Percentiles rank a stretch among this genome's conserved stretches.
Conservation (phyloP, 2,797 vertebrate genomes). For the Coreius guichenoti region DNA sequence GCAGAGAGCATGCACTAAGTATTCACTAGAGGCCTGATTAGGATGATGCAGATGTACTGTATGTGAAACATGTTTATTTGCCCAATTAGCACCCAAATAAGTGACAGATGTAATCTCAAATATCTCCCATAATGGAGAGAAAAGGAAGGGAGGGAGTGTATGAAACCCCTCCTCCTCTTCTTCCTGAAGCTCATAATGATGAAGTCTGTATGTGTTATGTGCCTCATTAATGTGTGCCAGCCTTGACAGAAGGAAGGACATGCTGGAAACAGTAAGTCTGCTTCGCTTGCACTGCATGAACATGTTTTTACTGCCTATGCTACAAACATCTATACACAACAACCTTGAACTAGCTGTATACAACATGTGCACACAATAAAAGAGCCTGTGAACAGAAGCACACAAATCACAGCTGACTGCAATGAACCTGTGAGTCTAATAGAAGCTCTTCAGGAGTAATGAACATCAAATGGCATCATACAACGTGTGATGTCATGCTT, state of each 20-base stretch:
- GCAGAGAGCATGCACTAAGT: neutral
- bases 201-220: constrained; percentile 16
- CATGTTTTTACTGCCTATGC: constrained; percentile 3
- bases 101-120: constrained; percentile 66
- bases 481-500: too few species aligned
- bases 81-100: constrained; percentile 73
- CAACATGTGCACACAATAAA: neutral
- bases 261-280: neutral
- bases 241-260: constrained; percentile 30
- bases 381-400: neutral
- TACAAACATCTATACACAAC: neutral
- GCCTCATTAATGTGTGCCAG: constrained; percentile 36
- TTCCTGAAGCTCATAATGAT: constrained; percentile 12
- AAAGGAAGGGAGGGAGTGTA: constrained; percentile 54
- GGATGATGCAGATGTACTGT: constrained; percentile 73
- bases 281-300: neutral
- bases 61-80: constrained; percentile 73
- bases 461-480: neutral
- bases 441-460: neutral
- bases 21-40: constrained; percentile 73
- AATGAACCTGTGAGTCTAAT: neutral
- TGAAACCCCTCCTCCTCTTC: constrained; percentile 5
- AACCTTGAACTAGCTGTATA: constrained; percentile 13
- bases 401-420: neutral
- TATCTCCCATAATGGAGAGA: constrained; percentile 62